Percentiles rank a stretch among this genome's conserved stretches.
Conservation (phyloP, 2,888 invertebrate genomes). For the Eurytoma adleriae region DNA sequence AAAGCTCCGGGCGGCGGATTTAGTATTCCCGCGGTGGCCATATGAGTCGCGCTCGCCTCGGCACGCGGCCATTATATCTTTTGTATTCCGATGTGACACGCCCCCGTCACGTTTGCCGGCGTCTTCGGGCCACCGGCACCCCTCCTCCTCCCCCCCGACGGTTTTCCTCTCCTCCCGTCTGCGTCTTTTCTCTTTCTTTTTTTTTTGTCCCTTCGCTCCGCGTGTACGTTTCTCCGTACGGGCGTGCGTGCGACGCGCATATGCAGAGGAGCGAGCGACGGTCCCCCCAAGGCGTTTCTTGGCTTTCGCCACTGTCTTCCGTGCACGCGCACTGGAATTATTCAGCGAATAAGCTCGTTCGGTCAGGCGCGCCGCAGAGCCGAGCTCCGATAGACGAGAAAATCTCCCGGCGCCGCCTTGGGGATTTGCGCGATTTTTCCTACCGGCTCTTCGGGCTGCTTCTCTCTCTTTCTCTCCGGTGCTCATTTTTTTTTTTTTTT, state of each 20-base stretch:
- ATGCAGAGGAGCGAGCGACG: conserved; percentile 26
- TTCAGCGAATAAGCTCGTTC: conserved; percentile 44
- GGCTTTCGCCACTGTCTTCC: conserved; percentile 43
- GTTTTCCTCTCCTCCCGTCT: not conserved
- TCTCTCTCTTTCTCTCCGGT: no score
- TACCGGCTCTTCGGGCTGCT: no score
- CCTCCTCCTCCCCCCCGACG: not conserved
- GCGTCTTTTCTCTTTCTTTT: not conserved
- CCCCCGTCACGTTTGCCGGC: conserved; percentile 71
- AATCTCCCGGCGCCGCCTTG: not conserved
- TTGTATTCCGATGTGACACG: conserved; percentile 71
- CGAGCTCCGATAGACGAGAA: conserved; percentile 27
- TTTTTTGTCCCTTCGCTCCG: not conserved
- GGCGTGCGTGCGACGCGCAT: not conserved
- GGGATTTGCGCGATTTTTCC: conserved; percentile 10
- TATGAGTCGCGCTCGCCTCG: conserved; percentile 67
- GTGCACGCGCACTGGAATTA: conserved; percentile 30
- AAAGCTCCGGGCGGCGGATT: conserved; percentile 56
- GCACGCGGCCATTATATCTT: conserved; percentile 69
- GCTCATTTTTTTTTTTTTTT: not conserved
- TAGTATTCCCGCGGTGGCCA: conserved; percentile 67
- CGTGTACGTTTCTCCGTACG: not conserved
- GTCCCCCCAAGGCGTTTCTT: not conserved
- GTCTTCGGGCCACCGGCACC: no score
- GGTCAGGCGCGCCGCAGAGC: not conserved